Evolutionary conservation across 2,113 vertebrate genomes (phyloP), one percentile per base, ranked within the genome.

Genomic region (Zosterops hypoxanthus): DNA sequence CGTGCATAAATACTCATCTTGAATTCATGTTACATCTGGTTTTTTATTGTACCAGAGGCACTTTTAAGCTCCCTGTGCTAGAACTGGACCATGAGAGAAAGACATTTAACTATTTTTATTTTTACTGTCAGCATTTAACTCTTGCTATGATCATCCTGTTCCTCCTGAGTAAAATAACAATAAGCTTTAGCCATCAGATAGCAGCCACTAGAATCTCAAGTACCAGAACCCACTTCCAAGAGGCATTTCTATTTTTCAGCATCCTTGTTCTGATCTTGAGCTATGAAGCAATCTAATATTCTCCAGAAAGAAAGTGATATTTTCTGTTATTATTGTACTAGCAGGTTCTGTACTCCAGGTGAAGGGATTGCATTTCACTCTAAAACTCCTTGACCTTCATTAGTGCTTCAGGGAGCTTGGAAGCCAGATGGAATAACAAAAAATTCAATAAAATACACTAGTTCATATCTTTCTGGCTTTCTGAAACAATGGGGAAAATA

Each of bases 361-460:
- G 92, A 95, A 92, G 76, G 39, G 86, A 83, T 47, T 93, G 73
- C 59, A 82, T 92, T 90, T 90, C 72, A 64, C 59, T 92, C 41
- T 57, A 66, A 90, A 95, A 64, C 72, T 76, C 82, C 81, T 75
- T 84, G 89, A 96, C 92, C 95, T 94, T 96, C 94, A 88, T 92
- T 92, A 94, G 70, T 88, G 82, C 82, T 97, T 92, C 87, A 81
- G 76, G 82, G 92, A 96, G 84, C 65, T 88, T 61, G 61, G 86
- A 92, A 95, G 56, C 31, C 73, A 86, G 72, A 82, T 61, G 59
- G 55, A 52, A 82, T 82, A 73, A 82, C n/a, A 77, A 88, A 88
- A 88, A 88, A 72, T 85, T 92, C 84, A 94, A 91, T 94, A 95
- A 95, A 84, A 91, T 28, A 86, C 76, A 52, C 82, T 60, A 76